Conservation (phyloP, 2,888 invertebrate species). For the Harpagoxenus sublaevis region DNA sequence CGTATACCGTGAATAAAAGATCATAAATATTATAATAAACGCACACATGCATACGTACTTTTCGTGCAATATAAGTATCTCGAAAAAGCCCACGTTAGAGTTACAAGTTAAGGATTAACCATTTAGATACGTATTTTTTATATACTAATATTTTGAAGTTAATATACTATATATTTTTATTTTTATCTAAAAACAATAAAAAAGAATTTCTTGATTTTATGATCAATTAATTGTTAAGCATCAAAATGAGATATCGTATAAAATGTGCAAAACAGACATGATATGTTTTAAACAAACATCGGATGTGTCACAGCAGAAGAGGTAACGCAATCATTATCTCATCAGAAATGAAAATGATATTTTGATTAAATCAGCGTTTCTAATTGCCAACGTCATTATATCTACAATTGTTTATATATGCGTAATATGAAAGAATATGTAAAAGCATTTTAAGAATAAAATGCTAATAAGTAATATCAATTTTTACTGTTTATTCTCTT, state of each 20-base stretch:
- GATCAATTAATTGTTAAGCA: not conserved
- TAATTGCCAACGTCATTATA: constrained; percentile 16
- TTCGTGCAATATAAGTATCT: not conserved
- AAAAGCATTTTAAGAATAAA: not conserved
- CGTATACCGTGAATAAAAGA: not conserved
- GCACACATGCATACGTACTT: not conserved
- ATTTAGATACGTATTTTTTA: not conserved
- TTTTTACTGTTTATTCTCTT: not conserved
- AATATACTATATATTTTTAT: not conserved
- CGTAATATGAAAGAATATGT: not conserved
- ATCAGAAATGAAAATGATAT: constrained; percentile 25
- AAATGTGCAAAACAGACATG: not conserved
- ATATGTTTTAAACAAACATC: constrained; percentile 29
- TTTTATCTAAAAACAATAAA: not conserved
- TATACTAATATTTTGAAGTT: too few relatives aligned
- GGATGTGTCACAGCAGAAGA: constrained; percentile 31
- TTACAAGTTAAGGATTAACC: not conserved
- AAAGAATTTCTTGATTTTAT: not conserved
- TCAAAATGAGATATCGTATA: not conserved
- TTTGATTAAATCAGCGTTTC: constrained; percentile 29
- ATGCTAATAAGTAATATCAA: not conserved
- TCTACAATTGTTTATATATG: constrained; percentile 16
- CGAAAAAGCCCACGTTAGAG: not conserved
- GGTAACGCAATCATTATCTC: constrained; percentile 19
- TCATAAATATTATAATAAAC: not conserved